Conservation (phyloP, 2,888 invertebrate genomes). For the Argyresthia albistria region DNA sequence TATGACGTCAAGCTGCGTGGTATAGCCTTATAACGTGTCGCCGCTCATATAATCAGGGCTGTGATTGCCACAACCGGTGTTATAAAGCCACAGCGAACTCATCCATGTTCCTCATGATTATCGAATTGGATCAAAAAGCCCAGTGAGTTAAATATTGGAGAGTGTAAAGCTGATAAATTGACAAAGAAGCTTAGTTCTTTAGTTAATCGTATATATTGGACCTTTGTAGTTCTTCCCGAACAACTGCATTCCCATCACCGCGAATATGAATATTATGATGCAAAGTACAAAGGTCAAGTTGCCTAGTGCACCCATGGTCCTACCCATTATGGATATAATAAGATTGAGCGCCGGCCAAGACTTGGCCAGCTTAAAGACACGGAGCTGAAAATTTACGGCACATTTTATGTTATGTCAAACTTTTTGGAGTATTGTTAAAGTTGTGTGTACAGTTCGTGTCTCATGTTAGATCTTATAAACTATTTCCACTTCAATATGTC, state of each 20-base stretch:
- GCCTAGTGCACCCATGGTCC: conserved; percentile 95
- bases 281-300: conserved; percentile 95
- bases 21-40: conserved; percentile 62
- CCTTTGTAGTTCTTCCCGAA: conserved; percentile 92
- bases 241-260: conserved; percentile 97
- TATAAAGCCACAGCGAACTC: conserved; percentile 65
- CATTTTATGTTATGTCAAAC: conserved; percentile 21
- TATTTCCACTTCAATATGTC: background rate
- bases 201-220: conserved; percentile 69
- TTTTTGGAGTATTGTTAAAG: background rate
- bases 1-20: conserved; percentile 67
- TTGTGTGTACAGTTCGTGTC: conserved; percentile 1
- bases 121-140: conserved; percentile 62
- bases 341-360: conserved; percentile 97
- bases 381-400: conserved; percentile 80
- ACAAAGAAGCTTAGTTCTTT: conserved; percentile 59
- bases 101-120: conserved; percentile 44
- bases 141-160: conserved; percentile 59
- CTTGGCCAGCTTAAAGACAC: conserved; percentile 97
- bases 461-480: background rate
- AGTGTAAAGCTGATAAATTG: conserved; percentile 66
- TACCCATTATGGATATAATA: conserved; percentile 95
- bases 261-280: conserved; percentile 97
- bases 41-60: conserved; percentile 14
- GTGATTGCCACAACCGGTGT: conserved; percentile 45